Conservation (phyloP, 2,797 vertebrate genomes). For the Schizopygopsis malacanthus region DNA sequence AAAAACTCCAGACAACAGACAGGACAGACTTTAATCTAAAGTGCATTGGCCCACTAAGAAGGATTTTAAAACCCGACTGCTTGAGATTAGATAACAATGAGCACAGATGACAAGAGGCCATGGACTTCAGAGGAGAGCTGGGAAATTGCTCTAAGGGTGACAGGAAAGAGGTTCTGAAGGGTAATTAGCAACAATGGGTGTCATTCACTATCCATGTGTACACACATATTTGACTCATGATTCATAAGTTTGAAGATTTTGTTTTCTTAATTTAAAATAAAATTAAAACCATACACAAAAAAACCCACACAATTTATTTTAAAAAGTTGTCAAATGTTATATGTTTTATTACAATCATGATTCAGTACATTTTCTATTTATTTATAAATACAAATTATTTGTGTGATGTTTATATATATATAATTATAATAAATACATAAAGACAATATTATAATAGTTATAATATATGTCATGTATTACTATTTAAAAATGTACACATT, state of each 20-base stretch:
- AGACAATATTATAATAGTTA: background rate
- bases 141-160: conserved; percentile 61
- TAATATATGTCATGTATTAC: background rate
- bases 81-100: conserved; percentile 50
- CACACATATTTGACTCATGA: background rate
- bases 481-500: background rate
- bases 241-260: background rate
- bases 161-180: conserved; percentile 22
- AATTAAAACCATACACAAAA: background rate
- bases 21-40: conserved; percentile 34
- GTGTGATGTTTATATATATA: background rate
- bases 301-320: background rate
- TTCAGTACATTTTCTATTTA: background rate
- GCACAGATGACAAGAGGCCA: conserved; percentile 46
- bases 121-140: conserved; percentile 20
- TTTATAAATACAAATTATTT: background rate
- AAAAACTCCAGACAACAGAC: conserved; percentile 36
- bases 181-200: background rate
- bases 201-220: background rate
- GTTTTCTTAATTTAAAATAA: background rate
- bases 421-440: background rate
- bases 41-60: conserved; percentile 13
- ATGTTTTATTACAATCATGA: background rate
- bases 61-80: conserved; percentile 31
- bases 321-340: background rate